Base-by-base conservation (phyloP, 2,113 vertebrate genomes). In the Osmerus eperlanus region DNA sequence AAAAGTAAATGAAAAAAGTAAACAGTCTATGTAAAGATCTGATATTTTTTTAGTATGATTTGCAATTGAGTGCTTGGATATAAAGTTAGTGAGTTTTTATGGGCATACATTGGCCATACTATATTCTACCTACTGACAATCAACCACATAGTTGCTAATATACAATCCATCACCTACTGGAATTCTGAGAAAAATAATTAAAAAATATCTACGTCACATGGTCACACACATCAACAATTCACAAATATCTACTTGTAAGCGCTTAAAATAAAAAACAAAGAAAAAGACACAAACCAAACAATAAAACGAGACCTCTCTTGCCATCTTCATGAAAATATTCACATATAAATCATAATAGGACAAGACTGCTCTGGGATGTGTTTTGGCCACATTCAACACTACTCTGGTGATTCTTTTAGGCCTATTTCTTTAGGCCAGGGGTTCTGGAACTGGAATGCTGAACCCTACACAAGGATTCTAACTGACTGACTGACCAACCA, bases 211-310 rank as follows among this genome's bases (percentile, higher is more conserved):
- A 67, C 19, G 55, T 81, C 80, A 86, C 71, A 68, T 79, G 60
- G 70, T 80, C 83, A 86, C 84, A 73, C 54, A 85, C 70, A 59
- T 67, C 61, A 61, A 77, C 14, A 79, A 82, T 75, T 83, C 78
- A 86, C 83, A 78, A 80, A 65, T 72, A 68, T 68, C 65, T 72
- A 77, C 81, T 76, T 21, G 73, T 77, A 77, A 73, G 58, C 69
- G 76, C 73, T 75, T 65, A 1, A 71, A 77, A 79, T 47, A 63
- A 15, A 63, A 12, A 59, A 21, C 4, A 21, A 21, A 21, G n/a
- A 62, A 1, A 29, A 78, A 66, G 61, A 0, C 68, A 72, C 77
- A 72, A 63, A 8, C 71, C 64, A 56, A 71, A 63, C 61, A 67
- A 70, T 67, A 55, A 41, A 65, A 62, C 56, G 41, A 68, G 67